Percentiles rank a stretch among this genome's conserved stretches.
Conservation (phyloP, 2,797 vertebrate species). For the Falco peregrinus region DNA sequence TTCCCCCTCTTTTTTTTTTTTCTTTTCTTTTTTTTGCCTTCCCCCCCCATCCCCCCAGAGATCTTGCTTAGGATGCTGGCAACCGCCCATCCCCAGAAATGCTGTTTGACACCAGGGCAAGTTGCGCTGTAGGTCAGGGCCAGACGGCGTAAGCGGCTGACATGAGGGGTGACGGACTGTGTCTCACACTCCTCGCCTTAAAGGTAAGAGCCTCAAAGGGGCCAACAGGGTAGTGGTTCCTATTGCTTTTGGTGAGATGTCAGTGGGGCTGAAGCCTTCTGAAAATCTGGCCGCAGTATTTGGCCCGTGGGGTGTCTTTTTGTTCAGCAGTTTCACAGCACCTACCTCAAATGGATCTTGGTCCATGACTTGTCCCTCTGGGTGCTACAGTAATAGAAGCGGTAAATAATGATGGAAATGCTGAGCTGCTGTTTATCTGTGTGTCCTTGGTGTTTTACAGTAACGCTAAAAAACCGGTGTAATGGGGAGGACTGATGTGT, state of each 20-base stretch:
- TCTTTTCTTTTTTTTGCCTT: rapidly evolving
- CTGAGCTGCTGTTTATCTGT: neutral
- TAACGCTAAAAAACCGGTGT: neutral
- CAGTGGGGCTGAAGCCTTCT: neutral
- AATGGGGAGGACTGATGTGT: conserved; percentile 18
- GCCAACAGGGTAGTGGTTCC: neutral
- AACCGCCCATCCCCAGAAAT: neutral
- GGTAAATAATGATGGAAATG: neutral
- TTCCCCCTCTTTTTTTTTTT: too few relatives aligned
- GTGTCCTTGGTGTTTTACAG: conserved; percentile 44
- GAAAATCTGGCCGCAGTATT: neutral
- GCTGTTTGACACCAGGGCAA: conserved; percentile 6
- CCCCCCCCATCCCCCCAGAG: rapidly evolving
- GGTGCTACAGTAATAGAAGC: neutral
- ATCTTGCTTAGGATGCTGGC: conserved; percentile 34
- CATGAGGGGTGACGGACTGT: neutral
- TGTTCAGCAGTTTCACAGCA: conserved; percentile 33
- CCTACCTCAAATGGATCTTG: neutral
- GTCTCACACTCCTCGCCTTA: neutral
- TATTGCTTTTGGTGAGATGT: conserved; percentile 4
- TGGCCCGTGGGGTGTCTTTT: neutral
- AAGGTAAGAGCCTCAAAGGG: neutral
- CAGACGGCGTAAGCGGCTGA: neutral
- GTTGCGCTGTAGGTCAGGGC: neutral
- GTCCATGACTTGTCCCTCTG: neutral